Percentiles rank a stretch among this genome's conserved stretches.
phyloP scores from a whole-genome alignment of 1,140 invertebrate species.

The Bombus breviceps region DNA sequence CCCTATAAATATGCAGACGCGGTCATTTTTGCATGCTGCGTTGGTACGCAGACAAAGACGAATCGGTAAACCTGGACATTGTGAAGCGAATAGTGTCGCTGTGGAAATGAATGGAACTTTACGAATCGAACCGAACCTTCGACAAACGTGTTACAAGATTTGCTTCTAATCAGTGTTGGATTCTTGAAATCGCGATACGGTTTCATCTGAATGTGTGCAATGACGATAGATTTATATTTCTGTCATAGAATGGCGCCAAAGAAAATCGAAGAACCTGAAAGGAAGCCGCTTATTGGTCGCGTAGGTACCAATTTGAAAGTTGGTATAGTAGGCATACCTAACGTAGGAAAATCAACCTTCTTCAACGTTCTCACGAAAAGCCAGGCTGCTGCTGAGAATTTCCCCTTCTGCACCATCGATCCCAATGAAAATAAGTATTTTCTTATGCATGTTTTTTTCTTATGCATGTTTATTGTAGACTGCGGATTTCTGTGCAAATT shows the following conservation, averaged over 20 bases:
- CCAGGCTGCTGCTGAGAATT: constrained; percentile 98
- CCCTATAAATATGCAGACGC: neutral
- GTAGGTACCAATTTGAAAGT: constrained; percentile 99
- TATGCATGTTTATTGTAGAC: neutral
- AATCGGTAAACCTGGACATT: neutral
- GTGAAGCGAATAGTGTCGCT: neutral
- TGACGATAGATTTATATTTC: neutral
- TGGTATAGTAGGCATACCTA: constrained; percentile 97
- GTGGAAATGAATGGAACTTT: neutral
- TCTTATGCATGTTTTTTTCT: constrained; percentile 26
- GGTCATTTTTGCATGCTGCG: constrained; percentile 15
- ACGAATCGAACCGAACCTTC: neutral
- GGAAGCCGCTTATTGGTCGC: constrained; percentile 96
- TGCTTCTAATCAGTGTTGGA: neutral
- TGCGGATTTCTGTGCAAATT: neutral
- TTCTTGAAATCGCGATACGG: neutral
- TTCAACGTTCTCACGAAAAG: constrained; percentile 99
- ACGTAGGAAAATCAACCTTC: constrained; percentile 99
- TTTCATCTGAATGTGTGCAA: no score
- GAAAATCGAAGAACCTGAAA: constrained; percentile 94
- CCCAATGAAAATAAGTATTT: constrained; percentile 99
- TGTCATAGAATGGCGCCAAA: constrained; percentile 93
- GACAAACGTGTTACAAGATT: neutral
- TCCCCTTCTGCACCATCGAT: constrained; percentile 99
- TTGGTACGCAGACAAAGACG: neutral